phyloP scores from a whole-genome alignment of 2,113 vertebrate genomes.

The Mionectes macconnelli region DNA sequence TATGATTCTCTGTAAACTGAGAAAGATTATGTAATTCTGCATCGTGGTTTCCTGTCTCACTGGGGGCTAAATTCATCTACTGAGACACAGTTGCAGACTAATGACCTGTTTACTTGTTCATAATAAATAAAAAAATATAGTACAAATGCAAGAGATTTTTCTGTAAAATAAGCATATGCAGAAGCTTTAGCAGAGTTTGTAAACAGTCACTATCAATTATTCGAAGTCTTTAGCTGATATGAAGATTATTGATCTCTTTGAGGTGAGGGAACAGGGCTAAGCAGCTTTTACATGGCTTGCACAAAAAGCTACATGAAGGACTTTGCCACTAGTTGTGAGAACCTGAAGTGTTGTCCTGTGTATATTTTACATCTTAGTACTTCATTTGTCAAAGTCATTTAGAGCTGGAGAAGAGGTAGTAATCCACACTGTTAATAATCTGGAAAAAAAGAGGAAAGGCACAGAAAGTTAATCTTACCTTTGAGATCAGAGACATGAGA shows the following conservation, averaged over 20 bases:
- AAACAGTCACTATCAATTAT: conserved; percentile 22
- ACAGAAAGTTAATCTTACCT: background rate
- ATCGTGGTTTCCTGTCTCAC: background rate
- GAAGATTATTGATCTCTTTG: background rate
- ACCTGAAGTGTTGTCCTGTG: background rate
- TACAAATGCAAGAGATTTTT: background rate
- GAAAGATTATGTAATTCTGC: background rate
- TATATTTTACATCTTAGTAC: background rate
- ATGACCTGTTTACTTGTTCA: background rate
- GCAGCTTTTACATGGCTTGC: background rate
- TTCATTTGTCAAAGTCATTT: background rate
- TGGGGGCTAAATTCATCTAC: background rate
- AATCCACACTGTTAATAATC: background rate
- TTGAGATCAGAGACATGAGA: background rate
- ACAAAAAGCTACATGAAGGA: background rate
- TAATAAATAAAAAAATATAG: background rate
- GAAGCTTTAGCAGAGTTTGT: background rate
- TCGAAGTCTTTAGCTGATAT: background rate
- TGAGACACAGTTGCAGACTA: background rate
- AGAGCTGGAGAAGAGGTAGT: background rate
- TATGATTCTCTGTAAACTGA: background rate
- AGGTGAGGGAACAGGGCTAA: background rate
- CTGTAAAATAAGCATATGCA: background rate
- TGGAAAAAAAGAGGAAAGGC: background rate
- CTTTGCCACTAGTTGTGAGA: background rate